A percentile compares a stretch with the other conserved stretches of the same genome.
These are phyloP conservation scores for Caiman crocodilus DNA, from an alignment of 2,797 vertebrate genomes.

Conservation along the genomic window DNA sequence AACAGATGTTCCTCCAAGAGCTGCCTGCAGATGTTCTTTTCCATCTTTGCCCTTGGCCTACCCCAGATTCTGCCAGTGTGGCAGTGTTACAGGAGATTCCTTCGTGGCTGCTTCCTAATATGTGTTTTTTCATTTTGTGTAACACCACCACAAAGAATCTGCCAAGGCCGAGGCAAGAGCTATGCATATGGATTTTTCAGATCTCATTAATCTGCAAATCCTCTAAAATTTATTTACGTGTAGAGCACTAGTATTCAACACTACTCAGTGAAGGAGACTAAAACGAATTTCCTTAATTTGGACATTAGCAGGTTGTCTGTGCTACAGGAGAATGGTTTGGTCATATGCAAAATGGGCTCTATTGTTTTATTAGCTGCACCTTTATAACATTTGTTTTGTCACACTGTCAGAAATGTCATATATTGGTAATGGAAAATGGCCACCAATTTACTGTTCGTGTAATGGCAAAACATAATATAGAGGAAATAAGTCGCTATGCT, in stretches of 20 bases:
- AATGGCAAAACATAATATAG: background rate
- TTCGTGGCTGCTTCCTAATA: background rate
- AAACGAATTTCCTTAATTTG: background rate
- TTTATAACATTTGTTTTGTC: background rate
- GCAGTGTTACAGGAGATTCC: rapidly evolving
- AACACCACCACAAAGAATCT: background rate
- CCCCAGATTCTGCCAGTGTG: background rate
- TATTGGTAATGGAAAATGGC: background rate
- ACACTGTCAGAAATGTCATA: background rate
- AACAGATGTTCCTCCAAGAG: too few species aligned
- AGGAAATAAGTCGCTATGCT: background rate
- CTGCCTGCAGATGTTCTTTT: background rate
- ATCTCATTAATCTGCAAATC: background rate
- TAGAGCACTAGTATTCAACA: rapidly evolving
- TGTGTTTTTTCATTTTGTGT: background rate
- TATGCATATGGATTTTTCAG: background rate
- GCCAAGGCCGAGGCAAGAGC: background rate
- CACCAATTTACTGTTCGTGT: background rate
- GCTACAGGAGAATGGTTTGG: background rate
- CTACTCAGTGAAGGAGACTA: background rate
- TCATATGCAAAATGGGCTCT: background rate
- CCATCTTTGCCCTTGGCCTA: background rate
- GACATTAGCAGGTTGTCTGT: background rate
- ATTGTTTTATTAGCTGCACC: background rate
- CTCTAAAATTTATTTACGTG: background rate